Percentiles rank a stretch among this genome's conserved stretches.
phyloP scores from a whole-genome alignment of 2,797 vertebrate genomes.

The Momotus momota region DNA sequence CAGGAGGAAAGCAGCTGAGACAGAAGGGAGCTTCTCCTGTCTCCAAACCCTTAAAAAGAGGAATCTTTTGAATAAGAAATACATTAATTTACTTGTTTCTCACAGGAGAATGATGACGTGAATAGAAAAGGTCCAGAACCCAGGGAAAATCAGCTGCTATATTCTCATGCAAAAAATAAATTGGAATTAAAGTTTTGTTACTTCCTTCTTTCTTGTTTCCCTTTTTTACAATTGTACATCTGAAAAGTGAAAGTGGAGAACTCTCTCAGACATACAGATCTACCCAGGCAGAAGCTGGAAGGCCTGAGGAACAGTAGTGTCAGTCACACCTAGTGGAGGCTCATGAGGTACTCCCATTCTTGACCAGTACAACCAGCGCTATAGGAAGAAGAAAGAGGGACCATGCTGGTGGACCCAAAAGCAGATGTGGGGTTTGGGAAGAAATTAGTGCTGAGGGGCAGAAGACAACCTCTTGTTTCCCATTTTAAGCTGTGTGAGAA shows the following conservation, averaged over 20 bases:
- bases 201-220: neutral
- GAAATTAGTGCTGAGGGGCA: neutral
- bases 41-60: neutral
- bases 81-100: neutral
- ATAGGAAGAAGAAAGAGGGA: neutral
- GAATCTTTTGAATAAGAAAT: neutral
- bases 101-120: neutral
- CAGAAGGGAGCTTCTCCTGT: neutral
- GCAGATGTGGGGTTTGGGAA: neutral
- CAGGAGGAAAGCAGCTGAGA: neutral
- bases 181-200: neutral
- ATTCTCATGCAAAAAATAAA: neutral
- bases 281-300: neutral
- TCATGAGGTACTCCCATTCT: neutral
- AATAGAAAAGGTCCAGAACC: neutral
- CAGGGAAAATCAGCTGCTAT: neutral
- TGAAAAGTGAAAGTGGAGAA: neutral
- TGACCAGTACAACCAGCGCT: accelerated
- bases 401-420: neutral
- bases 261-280: neutral
- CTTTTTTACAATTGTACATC: neutral
- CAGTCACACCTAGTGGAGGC: neutral
- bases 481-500: neutral
- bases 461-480: neutral
- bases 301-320: neutral